Base-by-base conservation (phyloP, 2,113 vertebrate species). In the Camelus dromedarius region DNA sequence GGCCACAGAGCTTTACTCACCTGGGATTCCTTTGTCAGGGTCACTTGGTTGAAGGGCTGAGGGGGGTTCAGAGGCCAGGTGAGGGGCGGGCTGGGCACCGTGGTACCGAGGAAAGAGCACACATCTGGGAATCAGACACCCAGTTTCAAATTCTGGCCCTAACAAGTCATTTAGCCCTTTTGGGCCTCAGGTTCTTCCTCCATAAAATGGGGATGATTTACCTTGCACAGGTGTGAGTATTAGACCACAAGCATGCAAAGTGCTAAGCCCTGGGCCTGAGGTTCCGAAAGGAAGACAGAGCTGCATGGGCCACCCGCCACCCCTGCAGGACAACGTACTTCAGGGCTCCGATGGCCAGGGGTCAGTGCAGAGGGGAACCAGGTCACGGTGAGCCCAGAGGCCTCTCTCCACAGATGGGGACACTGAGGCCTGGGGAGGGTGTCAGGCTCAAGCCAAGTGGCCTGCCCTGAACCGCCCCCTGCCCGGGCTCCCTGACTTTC, bases 301-400 rank as follows among this genome's bases (percentile, higher is more conserved):
- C 22, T 19, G 8, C 19, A 4, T 13, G 14, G 50, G 20, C 48
- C 38, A 13, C 67, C 48, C 2, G 1, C 3, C 4, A 3, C 38
- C 2, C 11, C 1, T 6, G 58, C 13, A 1, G 6, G 48, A 16
- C 12, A 10, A 67, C 60, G 13, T 1, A 7, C 50, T 10, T 58
- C 4, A 2, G 35, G 46, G 69, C 54, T n/a, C 2, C 0, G 48
- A 20, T n/a, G 24, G 58, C 8, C 69, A 56, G 28, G 60, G 4
- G 13, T 26, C 18, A 6, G 60, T 1, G 18, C 48, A 38, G 14
- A 85, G 24, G 3, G 66, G 66, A 28, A 22, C 62, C 16, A 2
- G 10, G 60, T 60, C 73, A 0, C 3, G 3, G 32, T 5, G 19
- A 13, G 19, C 38, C 79, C 70, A n/a, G 72, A 3, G 22, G 72